Base-by-base conservation (phyloP, 2,888 invertebrate species). In the Tanypteryx hageni region DNA sequence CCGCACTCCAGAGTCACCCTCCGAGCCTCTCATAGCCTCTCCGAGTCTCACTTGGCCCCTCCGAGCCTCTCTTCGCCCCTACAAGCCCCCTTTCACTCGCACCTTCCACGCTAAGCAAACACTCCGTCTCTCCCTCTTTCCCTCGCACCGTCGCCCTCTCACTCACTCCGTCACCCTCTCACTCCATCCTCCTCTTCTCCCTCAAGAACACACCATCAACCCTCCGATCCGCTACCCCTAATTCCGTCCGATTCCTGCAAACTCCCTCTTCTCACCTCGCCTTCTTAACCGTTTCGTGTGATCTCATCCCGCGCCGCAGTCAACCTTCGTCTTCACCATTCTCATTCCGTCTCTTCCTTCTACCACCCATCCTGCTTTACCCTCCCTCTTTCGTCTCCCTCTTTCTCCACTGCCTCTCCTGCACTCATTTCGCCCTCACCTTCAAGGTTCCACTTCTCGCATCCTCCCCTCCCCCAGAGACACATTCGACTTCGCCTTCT, bases 131-230 rank as follows among this genome's bases (percentile, higher is more conserved):
- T 31, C 27, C 3, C 58, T n/a, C 56, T 31, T 31, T 31, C 31
- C 1, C 27, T 18, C 61, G 18, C 22, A 31, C 59, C 27, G 22
- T 13, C 13, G 58, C 86, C 27, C 58, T 16, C 59, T 68, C 92
- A 56, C 92, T 92, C 86, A 85, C 92, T 82, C 92, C 92, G 59
- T 81, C 61, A 61, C 82, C 92, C 85, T 86, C 86, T 59, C 22
- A n/a, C 68, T 57, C 44, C 27, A n/a, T 81, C 27, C n/a, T 61
- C 27, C 57, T 61, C 92, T 81, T 27, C 44, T 85, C 58, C 64
- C 59, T 61, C 59, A 56, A 91, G 57, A 91, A 44, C 44, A 64
- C 92, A 84, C 81, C 82, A 92, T 18, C n/a, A 68, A 18, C 68
- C 68, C n/a, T 22, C 18, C 22, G 18, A 68, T 68, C n/a, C 44